Conservation (phyloP, 2,113 vertebrate genomes). For the Tragelaphus scriptus region DNA sequence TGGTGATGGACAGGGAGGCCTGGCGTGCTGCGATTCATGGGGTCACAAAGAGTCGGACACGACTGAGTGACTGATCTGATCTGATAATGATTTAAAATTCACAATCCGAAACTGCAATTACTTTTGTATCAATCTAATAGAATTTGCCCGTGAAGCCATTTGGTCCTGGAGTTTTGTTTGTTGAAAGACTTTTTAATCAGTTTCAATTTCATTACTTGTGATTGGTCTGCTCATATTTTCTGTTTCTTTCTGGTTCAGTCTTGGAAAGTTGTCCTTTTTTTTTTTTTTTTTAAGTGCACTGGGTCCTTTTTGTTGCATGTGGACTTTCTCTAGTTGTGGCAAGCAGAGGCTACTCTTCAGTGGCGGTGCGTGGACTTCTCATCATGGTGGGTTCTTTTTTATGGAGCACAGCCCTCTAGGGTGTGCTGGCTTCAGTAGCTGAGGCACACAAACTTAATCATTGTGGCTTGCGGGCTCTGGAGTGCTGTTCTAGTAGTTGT, state of each 20-base stretch:
- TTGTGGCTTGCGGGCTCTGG: background rate
- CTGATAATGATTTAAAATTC: background rate
- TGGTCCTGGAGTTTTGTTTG: background rate
- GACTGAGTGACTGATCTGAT: too few species aligned
- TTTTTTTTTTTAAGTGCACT: background rate
- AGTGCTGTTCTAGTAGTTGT: background rate
- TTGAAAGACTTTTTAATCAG: background rate
- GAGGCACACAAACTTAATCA: background rate
- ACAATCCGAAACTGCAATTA: accelerated
- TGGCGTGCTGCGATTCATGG: too few species aligned
- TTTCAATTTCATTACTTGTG: background rate
- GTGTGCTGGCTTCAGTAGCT: background rate
- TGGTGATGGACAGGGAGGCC: too few species aligned
- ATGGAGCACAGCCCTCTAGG: background rate
- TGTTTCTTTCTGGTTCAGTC: background rate
- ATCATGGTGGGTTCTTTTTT: background rate
- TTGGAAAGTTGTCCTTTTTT: background rate
- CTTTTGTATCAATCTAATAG: background rate
- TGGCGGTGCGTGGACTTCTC: background rate
- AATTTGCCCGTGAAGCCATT: background rate
- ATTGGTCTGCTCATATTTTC: background rate
- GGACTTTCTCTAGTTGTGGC: background rate
- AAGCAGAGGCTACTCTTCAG: background rate
- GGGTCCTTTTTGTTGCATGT: background rate
- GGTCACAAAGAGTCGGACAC: too few species aligned